Conservation (phyloP, 2,797 vertebrate species). For the Mus minutoides region DNA sequence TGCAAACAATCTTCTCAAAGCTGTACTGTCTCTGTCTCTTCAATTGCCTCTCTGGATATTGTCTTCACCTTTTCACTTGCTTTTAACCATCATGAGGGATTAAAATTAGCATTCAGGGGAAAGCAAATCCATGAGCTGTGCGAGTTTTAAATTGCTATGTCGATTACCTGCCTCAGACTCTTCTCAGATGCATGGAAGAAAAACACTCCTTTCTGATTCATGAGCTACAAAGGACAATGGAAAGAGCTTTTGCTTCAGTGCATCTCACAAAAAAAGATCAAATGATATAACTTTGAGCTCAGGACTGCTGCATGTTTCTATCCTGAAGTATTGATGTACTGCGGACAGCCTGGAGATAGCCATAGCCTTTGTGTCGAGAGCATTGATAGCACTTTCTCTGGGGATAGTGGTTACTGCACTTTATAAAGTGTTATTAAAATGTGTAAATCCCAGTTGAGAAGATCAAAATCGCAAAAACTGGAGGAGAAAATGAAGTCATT, state of each 20-base stretch:
- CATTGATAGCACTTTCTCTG: background rate
- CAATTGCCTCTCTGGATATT: constrained; percentile 32
- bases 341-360: background rate
- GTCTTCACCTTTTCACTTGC: constrained; percentile 18
- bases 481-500: background rate
- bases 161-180: background rate
- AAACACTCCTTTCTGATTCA: background rate
- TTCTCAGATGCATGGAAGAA: background rate
- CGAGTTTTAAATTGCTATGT: background rate
- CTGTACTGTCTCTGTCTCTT: constrained; percentile 60
- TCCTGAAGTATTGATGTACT: background rate
- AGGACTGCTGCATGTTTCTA: background rate
- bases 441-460: constrained; percentile 31
- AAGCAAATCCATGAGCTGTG: constrained; percentile 15
- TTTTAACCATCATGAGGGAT: constrained; percentile 35
- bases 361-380: background rate
- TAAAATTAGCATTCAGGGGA: constrained; percentile 44
- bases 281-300: background rate
- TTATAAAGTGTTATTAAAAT: constrained; percentile 69
- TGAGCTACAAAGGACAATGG: background rate
- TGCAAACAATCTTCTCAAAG: constrained; percentile 53
- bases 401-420: background rate
- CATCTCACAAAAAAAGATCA: background rate
- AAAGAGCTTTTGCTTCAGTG: background rate
- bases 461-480: background rate